phyloP scores from a whole-genome alignment of 2,888 invertebrate genomes.

The Pristionchus arcanus region DNA sequence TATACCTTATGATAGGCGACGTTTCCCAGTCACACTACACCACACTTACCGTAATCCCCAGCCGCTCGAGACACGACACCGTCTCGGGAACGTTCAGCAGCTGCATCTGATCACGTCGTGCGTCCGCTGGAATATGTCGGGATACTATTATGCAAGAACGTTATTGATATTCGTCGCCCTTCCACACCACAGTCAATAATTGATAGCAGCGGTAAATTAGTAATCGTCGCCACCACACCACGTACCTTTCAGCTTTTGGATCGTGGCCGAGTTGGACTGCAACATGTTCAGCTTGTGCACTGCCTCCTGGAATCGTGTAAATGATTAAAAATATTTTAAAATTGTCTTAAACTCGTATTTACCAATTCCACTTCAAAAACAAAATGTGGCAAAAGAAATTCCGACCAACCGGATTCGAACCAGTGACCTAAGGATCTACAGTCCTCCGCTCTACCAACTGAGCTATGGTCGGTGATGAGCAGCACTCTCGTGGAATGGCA shows the following conservation, averaged over 20 bases:
- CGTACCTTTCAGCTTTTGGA: conserved; percentile 72
- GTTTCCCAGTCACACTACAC: neutral
- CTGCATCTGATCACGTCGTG: conserved; percentile 60
- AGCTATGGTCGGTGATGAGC: conserved; percentile 57
- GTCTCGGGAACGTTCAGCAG: conserved; percentile 64
- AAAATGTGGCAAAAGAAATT: conserved; percentile 41
- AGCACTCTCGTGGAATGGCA: neutral
- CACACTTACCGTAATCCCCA: conserved; percentile 60
- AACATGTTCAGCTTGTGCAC: conserved; percentile 72
- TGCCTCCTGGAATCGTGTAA: conserved; percentile 66
- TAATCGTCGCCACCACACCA: neutral
- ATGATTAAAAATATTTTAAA: too few relatives aligned
- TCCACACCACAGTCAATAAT: neutral
- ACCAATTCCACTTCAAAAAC: too few relatives aligned
- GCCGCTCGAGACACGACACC: conserved; percentile 59
- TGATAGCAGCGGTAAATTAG: neutral
- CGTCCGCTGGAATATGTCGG: conserved; percentile 55
- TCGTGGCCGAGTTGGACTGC: conserved; percentile 74
- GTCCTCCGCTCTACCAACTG: conserved; percentile 62
- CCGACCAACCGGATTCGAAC: conserved; percentile 56
- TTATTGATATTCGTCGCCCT: neutral
- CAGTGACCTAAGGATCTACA: conserved; percentile 59
- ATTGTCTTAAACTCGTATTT: too few relatives aligned
- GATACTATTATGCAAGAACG: too few relatives aligned
- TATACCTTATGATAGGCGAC: neutral